Conservation (phyloP, 2,797 vertebrate genomes). For the Enteromius argenteus region DNA sequence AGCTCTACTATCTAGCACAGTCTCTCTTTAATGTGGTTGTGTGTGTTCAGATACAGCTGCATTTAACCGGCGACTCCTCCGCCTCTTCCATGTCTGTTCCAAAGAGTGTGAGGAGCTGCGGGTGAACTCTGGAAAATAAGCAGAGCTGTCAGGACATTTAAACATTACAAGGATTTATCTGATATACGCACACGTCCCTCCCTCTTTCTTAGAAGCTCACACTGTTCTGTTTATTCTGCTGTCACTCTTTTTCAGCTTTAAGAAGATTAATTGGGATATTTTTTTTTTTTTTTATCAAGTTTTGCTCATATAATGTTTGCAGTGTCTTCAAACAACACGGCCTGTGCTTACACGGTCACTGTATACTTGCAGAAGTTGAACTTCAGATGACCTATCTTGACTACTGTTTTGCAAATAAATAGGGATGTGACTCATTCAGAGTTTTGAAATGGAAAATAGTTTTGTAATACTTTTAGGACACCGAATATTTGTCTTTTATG, state of each 20-base stretch:
- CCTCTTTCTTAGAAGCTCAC: slow-evolving; percentile 1
- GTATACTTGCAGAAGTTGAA: too few relatives aligned
- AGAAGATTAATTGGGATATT: neutral
- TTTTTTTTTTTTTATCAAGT: neutral
- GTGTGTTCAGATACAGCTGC: slow-evolving; percentile 85
- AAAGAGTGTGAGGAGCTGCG: slow-evolving; percentile 87
- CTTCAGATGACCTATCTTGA: neutral
- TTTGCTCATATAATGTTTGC: slow-evolving; percentile 10
- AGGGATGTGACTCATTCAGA: neutral
- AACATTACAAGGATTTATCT: slow-evolving; percentile 39
- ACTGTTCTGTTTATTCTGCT: slow-evolving; percentile 37
- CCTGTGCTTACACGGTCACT: neutral
- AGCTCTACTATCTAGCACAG: neutral
- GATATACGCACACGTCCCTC: slow-evolving; percentile 4
- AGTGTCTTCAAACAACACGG: slow-evolving; percentile 20
- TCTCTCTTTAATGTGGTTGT: neutral
- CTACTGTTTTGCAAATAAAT: slow-evolving; percentile 19
- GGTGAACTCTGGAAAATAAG: slow-evolving; percentile 83
- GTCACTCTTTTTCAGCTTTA: slow-evolving; percentile 10
- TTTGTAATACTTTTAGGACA: neutral
- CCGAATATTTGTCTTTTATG: neutral
- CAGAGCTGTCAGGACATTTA: slow-evolving; percentile 50
- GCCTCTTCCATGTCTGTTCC: slow-evolving; percentile 84
- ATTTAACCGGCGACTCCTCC: slow-evolving; percentile 79
- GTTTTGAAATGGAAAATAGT: neutral